Evolutionary conservation across 2,113 vertebrate species (phyloP).

Genomic region (Xenopus laevis): DNA sequence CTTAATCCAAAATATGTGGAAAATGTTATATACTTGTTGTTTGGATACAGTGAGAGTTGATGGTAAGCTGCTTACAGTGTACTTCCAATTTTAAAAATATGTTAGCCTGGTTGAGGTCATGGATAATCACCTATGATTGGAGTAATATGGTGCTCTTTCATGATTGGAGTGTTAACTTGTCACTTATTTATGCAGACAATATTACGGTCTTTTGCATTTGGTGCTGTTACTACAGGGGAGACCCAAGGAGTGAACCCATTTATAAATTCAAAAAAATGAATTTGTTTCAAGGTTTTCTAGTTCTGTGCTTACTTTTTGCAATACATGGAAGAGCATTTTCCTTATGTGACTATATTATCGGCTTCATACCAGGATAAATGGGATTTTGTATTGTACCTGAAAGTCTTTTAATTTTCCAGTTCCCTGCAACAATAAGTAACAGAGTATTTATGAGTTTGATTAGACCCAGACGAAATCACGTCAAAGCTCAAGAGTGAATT

Average conservation of each 20-base stretch:
- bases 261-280: background rate
- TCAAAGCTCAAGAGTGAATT: too few species aligned
- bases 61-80: conserved; percentile 10
- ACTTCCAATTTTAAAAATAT: conserved; percentile 10
- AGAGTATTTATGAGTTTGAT: too few species aligned
- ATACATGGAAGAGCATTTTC: too few species aligned
- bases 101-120: conserved; percentile 4
- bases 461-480: too few species aligned
- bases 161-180: background rate
- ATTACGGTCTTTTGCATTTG: background rate
- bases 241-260: background rate
- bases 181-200: background rate
- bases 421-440: too few species aligned
- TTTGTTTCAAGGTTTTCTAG: too few species aligned
- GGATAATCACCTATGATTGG: background rate
- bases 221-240: background rate
- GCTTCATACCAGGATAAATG: too few species aligned
- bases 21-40: background rate
- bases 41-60: background rate
- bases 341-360: too few species aligned
- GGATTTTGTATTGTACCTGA: too few species aligned
- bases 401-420: too few species aligned
- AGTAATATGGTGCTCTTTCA: background rate
- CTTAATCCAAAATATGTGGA: background rate
- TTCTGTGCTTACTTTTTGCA: too few species aligned